Percentiles rank a stretch among this genome's conserved stretches.
Conservation (phyloP, 2,113 vertebrate genomes). For the Eonycteris spelaea region DNA sequence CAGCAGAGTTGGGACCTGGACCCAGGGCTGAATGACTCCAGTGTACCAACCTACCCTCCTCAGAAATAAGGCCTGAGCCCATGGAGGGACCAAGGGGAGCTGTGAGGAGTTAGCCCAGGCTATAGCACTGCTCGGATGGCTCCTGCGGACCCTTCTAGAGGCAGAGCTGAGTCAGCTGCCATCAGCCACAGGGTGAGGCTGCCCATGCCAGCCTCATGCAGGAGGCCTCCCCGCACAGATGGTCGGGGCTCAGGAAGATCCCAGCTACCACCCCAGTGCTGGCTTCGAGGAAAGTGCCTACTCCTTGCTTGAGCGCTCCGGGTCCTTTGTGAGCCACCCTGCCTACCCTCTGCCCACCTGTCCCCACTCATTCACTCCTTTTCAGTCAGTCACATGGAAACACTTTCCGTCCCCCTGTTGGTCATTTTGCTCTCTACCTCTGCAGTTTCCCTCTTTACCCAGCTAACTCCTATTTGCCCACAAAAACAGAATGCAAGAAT, state of each 20-base stretch:
- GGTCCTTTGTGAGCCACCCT: background rate
- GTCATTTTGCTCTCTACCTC: no score
- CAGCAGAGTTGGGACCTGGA: background rate
- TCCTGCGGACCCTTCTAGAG: background rate
- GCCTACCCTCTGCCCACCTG: background rate
- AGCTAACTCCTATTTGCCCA: background rate
- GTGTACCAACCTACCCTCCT: background rate
- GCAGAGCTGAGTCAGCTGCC: background rate
- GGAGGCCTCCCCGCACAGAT: background rate
- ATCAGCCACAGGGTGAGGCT: background rate
- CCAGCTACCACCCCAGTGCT: background rate
- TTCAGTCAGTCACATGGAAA: background rate
- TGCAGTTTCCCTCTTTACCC: background rate
- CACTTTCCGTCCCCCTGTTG: background rate
- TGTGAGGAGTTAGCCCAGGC: background rate
- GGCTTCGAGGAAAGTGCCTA: background rate
- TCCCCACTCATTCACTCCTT: background rate
- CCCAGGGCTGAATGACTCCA: background rate
- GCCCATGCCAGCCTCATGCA: accelerated
- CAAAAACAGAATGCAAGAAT: background rate
- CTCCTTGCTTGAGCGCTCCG: background rate
- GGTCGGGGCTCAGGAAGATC: background rate
- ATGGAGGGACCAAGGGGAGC: background rate
- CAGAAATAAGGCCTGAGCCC: background rate
- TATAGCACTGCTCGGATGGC: no score